phyloP scores from a whole-genome alignment of 2,797 vertebrate species.

The Cossypha polioptera region DNA sequence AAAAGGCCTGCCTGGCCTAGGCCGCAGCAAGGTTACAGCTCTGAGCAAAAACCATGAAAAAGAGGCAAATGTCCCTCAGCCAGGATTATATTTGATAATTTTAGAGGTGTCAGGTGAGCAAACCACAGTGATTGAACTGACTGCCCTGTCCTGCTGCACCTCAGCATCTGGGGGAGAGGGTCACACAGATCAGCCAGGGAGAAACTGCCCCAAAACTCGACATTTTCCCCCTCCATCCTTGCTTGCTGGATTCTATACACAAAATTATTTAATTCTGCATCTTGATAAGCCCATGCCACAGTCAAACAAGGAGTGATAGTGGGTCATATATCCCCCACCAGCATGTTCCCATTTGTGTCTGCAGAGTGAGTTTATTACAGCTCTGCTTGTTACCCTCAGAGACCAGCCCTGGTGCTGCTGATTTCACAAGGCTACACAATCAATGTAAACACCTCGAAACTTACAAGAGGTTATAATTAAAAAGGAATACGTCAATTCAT shows the following conservation, averaged over 20 bases:
- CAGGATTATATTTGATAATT: neutral
- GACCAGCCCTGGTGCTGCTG: neutral
- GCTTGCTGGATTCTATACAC: fast-evolving
- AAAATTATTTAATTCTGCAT: neutral
- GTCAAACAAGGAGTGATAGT: neutral
- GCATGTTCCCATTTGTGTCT: neutral
- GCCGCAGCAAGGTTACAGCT: neutral
- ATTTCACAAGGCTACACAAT: neutral
- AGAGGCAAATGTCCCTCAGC: neutral
- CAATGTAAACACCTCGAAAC: neutral
- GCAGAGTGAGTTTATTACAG: neutral
- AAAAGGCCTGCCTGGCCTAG: neutral
- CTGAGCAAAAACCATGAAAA: neutral
- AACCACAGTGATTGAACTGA: neutral
- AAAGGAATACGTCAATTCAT: neutral
- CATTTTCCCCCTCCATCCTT: neutral
- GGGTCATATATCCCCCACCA: neutral
- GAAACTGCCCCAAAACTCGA: too few relatives aligned
- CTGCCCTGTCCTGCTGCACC: neutral
- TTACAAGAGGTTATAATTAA: slow-evolving; percentile 18
- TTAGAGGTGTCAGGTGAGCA: neutral
- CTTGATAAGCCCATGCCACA: neutral
- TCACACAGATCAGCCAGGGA: fast-evolving
- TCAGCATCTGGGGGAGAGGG: neutral
- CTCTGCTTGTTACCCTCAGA: neutral